A percentile compares a stretch with the other conserved stretches of the same genome.
These are phyloP conservation scores for Lagenorhynchus albirostris DNA, from an alignment of 2,113 vertebrate genomes.

Conservation along the genomic window DNA sequence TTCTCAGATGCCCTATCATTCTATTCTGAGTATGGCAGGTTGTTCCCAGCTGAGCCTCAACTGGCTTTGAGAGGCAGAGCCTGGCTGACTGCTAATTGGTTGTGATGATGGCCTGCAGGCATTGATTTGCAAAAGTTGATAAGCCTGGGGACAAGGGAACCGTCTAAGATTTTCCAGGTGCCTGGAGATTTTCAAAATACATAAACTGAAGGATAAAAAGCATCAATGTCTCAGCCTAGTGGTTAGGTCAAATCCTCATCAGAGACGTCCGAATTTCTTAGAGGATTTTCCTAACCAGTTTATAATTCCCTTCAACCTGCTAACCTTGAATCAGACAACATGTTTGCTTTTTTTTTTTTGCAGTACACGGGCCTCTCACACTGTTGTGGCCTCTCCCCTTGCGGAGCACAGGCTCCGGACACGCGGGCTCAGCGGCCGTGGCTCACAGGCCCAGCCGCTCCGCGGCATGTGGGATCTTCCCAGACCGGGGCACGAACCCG, in stretches of 20 bases:
- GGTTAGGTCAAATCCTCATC: neutral
- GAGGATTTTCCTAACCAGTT: neutral
- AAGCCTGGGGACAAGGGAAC: neutral
- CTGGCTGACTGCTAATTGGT: neutral
- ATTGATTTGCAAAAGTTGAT: neutral
- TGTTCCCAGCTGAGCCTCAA: neutral
- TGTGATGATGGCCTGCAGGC: neutral
- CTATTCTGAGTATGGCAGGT: neutral
- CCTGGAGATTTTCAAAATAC: conserved; percentile 21
- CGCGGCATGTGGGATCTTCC: too few relatives aligned
- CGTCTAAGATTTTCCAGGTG: conserved; percentile 2
- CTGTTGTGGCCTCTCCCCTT: too few relatives aligned
- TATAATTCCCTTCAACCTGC: neutral
- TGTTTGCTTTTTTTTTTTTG: neutral
- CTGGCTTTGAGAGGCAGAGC: neutral
- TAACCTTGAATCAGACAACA: neutral
- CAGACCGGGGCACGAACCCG: too few relatives aligned
- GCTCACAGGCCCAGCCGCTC: too few relatives aligned
- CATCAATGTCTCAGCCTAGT: neutral
- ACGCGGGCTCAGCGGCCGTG: too few relatives aligned
- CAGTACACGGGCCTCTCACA: too few relatives aligned
- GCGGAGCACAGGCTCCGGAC: too few relatives aligned
- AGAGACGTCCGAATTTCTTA: neutral
- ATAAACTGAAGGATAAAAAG: neutral
- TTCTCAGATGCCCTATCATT: neutral